Percentiles rank a stretch among this genome's conserved stretches.
phyloP scores from a whole-genome alignment of 2,888 invertebrate genomes.

The Thalpophila matura region DNA sequence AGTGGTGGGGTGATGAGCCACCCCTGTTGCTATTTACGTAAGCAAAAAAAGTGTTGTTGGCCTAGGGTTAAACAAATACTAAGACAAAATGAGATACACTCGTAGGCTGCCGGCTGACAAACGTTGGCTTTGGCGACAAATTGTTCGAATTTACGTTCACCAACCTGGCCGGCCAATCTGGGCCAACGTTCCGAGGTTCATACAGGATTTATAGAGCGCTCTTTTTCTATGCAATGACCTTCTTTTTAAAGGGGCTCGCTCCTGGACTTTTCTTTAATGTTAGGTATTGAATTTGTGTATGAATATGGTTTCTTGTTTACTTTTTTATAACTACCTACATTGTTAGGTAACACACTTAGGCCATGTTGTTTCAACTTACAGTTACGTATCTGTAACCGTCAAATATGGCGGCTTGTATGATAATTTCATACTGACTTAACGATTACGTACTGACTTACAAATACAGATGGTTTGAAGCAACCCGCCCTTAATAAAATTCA shows the following conservation, averaged over 20 bases:
- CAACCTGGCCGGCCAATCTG: constrained; percentile 15
- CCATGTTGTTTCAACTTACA: too few relatives aligned
- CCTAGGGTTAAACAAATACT: constrained; percentile 4
- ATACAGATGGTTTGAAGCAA: too few relatives aligned
- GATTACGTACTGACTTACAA: too few relatives aligned
- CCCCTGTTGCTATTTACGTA: too few relatives aligned
- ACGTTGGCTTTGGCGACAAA: constrained; percentile 23
- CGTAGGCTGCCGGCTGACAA: background rate
- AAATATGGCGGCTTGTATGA: too few relatives aligned
- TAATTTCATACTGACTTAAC: too few relatives aligned
- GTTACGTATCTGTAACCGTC: too few relatives aligned
- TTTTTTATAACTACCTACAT: too few relatives aligned
- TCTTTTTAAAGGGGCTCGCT: constrained; percentile 19
- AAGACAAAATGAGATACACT: constrained; percentile 2
- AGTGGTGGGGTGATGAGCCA: too few relatives aligned
- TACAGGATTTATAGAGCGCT: constrained; percentile 32
- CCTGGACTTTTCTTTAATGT: constrained; percentile 5
- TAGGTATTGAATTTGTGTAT: constrained; percentile 1
- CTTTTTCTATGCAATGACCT: constrained; percentile 28
- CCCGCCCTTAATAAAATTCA: too few relatives aligned
- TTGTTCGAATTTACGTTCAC: background rate
- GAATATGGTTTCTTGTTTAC: background rate
- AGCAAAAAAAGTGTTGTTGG: too few relatives aligned
- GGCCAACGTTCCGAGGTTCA: constrained; percentile 20
- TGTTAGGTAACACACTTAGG: too few relatives aligned